Evolutionary conservation across 1,140 invertebrate genomes (phyloP).

Genomic region (Drosophila repletoides): DNA sequence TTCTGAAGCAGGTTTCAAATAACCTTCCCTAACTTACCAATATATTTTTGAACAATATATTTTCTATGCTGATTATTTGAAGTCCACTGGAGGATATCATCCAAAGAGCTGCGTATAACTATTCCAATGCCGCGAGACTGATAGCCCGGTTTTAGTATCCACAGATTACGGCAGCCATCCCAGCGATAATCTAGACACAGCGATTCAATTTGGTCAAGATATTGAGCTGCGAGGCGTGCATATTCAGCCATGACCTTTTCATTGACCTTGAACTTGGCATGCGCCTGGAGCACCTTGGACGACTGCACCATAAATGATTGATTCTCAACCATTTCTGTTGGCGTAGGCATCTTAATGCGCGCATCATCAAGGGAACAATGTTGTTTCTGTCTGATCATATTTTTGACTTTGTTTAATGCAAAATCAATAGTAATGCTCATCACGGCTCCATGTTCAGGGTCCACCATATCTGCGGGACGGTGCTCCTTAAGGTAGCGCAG

Average conservation of each 20-base stretch:
- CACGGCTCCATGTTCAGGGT: constrained; percentile 46
- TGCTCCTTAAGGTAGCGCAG: constrained; percentile 88
- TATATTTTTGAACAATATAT: constrained; percentile 96
- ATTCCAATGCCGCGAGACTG: constrained; percentile 95
- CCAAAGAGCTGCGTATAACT: constrained; percentile 83
- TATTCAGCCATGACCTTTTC: constrained; percentile 82
- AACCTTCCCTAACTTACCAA: constrained; percentile 88
- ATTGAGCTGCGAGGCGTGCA: constrained; percentile 84
- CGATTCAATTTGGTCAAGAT: constrained; percentile 85
- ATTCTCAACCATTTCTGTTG: constrained; percentile 85
- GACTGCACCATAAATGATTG: constrained; percentile 85
- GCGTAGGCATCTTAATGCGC: constrained; percentile 39
- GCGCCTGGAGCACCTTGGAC: constrained; percentile 82
- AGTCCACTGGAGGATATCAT: constrained; percentile 87
- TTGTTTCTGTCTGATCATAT: constrained; percentile 59
- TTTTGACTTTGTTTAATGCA: constrained; percentile 82
- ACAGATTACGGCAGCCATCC: constrained; percentile 93
- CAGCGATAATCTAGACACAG: constrained; percentile 83
- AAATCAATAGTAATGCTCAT: constrained; percentile 84
- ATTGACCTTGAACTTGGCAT: constrained; percentile 82
- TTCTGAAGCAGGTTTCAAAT: too few species aligned
- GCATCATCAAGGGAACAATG: constrained; percentile 64
- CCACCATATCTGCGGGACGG: constrained; percentile 33
- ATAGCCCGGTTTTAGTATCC: constrained; percentile 96
- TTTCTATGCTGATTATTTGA: constrained; percentile 85